Conservation (phyloP, 1,140 invertebrate species). For the Megalopta genalis region DNA sequence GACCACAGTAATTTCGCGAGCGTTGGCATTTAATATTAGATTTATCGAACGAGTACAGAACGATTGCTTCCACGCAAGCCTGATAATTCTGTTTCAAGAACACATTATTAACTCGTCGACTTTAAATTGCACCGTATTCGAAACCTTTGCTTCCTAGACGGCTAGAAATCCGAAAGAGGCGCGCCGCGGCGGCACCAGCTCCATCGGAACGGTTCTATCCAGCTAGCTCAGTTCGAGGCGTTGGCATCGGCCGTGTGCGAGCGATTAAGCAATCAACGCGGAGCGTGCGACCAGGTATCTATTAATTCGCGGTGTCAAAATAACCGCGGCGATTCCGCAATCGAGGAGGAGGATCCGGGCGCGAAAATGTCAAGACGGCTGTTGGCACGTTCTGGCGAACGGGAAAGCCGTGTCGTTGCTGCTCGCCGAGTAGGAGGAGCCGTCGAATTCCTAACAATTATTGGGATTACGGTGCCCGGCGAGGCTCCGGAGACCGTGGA, state of each 20-base stretch:
- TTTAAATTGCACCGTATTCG: no score
- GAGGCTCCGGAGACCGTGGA: not conserved
- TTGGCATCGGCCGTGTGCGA: not conserved
- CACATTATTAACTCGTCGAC: no score
- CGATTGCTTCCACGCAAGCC: no score
- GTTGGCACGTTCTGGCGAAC: not conserved
- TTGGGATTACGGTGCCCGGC: slow-evolving; percentile 34
- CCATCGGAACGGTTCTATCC: no score
- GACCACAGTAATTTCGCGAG: no score
- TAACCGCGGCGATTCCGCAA: slow-evolving; percentile 17
- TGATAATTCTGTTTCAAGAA: no score
- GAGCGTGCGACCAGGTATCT: not conserved
- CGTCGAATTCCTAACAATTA: slow-evolving; percentile 49
- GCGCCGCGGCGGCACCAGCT: no score
- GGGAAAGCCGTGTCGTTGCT: not conserved
- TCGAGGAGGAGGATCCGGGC: not conserved
- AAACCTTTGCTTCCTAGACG: no score
- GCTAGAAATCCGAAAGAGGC: no score
- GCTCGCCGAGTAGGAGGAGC: not conserved
- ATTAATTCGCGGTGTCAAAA: not conserved
- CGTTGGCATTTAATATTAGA: no score
- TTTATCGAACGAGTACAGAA: no score
- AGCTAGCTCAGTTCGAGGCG: not conserved
- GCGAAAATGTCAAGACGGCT: slow-evolving; percentile 33
- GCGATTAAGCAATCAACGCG: not conserved